These are phyloP conservation scores for Pica pica DNA, from an alignment of 2,113 vertebrate genomes.

Conservation along the genomic window DNA sequence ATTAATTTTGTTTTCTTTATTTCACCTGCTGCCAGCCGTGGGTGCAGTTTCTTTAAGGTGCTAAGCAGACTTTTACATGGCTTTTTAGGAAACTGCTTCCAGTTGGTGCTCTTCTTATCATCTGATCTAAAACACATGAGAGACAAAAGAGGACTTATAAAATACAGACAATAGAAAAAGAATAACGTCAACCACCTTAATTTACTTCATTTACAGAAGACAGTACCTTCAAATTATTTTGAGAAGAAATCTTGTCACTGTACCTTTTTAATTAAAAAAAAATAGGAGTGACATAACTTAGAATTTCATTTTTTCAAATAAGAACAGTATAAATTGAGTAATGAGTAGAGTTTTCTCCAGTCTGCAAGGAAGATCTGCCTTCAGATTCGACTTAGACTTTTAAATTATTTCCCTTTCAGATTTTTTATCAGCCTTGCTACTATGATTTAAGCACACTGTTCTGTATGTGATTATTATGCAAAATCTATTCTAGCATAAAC, in stretches of 20 bases:
- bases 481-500: background rate
- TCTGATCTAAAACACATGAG: slow-evolving; percentile 79
- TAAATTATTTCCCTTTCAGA: background rate
- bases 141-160: background rate
- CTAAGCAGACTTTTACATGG: slow-evolving; percentile 87
- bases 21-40: slow-evolving; percentile 85
- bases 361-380: background rate
- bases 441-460: background rate
- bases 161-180: background rate
- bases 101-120: slow-evolving; percentile 89
- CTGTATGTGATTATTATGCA: background rate
- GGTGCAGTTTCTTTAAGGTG: slow-evolving; percentile 84
- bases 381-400: background rate
- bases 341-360: background rate
- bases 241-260: background rate
- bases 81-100: slow-evolving; percentile 98
- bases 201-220: background rate
- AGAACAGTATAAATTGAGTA: background rate
- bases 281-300: background rate
- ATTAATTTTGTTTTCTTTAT: background rate
- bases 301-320: background rate
- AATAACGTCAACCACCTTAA: background rate
- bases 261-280: background rate
- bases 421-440: background rate
- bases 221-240: background rate